These are phyloP conservation scores for Felis catus DNA, from an alignment of 2,113 vertebrate genomes.

Conservation along the genomic window F.catus_Fca126_mat1.0 CM031412.1:105793501-105794000, in stretches of 20 bases:
- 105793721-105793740: slow-evolving; percentile 24
- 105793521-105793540: slow-evolving; percentile 41
- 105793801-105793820: not conserved
- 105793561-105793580: slow-evolving; percentile 32
- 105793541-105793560: slow-evolving; percentile 37
- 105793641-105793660: not conserved
- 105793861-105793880: not conserved
- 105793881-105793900: not conserved
- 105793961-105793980: not conserved
- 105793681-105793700: not conserved
- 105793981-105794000: not conserved
- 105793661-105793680: not conserved
- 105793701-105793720: not conserved
- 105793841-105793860: not conserved
- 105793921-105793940: not conserved
- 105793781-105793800: not conserved
- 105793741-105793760: not conserved
- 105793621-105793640: not conserved
- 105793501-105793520: slow-evolving; percentile 54
- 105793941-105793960: not conserved
- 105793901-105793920: not conserved
- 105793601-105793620: not conserved
- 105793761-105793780: not conserved
- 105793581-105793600: not conserved
- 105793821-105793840: not conserved